Conservation (phyloP, 1,140 invertebrate species). For the Dryas iulia region DNA sequence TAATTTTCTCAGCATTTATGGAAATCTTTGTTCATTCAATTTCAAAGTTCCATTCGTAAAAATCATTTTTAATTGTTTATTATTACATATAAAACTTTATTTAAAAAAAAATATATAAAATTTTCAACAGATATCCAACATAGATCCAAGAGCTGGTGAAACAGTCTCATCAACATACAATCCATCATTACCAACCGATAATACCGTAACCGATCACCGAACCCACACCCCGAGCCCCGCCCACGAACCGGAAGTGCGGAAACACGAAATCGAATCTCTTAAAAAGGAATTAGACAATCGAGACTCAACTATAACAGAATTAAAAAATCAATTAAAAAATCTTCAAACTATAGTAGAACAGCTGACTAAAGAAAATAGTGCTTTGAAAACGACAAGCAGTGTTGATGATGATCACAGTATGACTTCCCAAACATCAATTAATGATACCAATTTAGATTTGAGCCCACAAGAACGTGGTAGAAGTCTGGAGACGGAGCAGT, state of each 20-base stretch:
- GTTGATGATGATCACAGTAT: constrained; percentile 65
- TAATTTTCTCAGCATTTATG: no score
- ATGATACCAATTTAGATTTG: constrained; percentile 53
- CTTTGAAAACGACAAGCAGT: constrained; percentile 79
- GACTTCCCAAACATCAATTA: constrained; percentile 54
- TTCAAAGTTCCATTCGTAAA: no score
- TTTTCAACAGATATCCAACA: constrained; percentile 44
- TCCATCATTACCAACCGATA: constrained; percentile 58
- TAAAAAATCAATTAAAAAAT: constrained; percentile 82
- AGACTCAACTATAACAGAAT: constrained; percentile 80
- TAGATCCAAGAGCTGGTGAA: constrained; percentile 58
- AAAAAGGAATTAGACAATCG: constrained; percentile 68
- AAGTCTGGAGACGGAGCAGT: constrained; percentile 63
- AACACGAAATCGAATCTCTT: constrained; percentile 61
- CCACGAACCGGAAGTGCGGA: constrained; percentile 31
- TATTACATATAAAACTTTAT: no score
- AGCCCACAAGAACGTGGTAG: constrained; percentile 54
- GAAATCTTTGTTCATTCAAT: no score
- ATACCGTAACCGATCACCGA: constrained; percentile 26
- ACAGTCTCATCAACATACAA: constrained; percentile 69
- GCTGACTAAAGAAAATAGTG: constrained; percentile 86
- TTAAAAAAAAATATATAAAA: no score
- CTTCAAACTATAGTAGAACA: constrained; percentile 83
- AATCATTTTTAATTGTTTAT: no score
- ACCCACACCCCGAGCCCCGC: constrained; percentile 38